phyloP scores from a whole-genome alignment of 2,888 invertebrate species.

The Lumbricus terrestris region DNA sequence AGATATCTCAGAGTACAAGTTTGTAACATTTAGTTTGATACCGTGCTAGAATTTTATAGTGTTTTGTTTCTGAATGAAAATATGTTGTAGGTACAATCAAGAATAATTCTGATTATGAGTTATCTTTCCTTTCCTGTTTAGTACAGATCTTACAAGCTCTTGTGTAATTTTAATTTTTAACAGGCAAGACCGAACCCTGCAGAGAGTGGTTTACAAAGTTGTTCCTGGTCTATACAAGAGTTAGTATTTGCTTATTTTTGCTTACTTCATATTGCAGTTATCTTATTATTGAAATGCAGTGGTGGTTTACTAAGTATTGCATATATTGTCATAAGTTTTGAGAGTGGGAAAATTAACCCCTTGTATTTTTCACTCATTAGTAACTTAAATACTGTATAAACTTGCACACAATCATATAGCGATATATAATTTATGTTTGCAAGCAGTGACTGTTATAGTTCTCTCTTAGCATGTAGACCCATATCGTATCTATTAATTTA shows the following conservation, averaged over 20 bases:
- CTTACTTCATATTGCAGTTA: background rate
- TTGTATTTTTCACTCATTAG: background rate
- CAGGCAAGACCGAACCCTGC: background rate
- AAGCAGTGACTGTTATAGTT: too few relatives aligned
- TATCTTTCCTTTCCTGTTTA: too few relatives aligned
- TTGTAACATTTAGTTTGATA: background rate
- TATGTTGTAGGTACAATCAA: too few relatives aligned
- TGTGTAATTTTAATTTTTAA: background rate
- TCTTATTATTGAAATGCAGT: background rate
- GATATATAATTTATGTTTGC: too few relatives aligned
- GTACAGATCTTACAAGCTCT: background rate
- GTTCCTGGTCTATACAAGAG: background rate
- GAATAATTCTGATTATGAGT: too few relatives aligned
- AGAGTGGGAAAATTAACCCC: background rate
- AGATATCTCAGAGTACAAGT: background rate
- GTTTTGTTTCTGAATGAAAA: background rate
- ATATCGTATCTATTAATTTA: too few relatives aligned
- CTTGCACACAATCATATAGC: too few relatives aligned
- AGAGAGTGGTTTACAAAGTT: constrained; percentile 3
- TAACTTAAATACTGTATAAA: background rate
- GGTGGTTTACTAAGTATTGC: background rate
- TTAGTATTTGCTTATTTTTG: background rate
- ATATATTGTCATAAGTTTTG: background rate
- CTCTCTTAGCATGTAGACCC: too few relatives aligned
- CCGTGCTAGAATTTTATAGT: background rate